A percentile compares a stretch with the other conserved stretches of the same genome.
phyloP scores from a whole-genome alignment of 2,113 vertebrate genomes.

The Daphoenositta chrysoptera region DNA sequence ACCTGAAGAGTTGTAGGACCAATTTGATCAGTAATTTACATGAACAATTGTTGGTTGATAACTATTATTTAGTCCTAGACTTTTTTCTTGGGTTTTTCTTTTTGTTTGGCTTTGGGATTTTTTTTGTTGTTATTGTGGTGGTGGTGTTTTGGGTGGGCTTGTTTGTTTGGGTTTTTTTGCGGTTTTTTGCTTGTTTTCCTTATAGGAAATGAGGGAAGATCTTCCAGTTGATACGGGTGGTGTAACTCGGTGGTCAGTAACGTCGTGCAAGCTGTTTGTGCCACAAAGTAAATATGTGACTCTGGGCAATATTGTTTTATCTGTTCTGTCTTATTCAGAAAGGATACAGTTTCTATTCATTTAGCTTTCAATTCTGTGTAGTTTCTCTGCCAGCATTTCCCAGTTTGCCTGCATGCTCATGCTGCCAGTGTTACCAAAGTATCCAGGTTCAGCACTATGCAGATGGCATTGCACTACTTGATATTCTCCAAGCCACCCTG shows the following conservation, averaged over 20 bases:
- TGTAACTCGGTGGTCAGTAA: neutral
- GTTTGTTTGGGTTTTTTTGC: neutral
- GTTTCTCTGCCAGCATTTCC: neutral
- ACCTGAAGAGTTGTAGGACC: neutral
- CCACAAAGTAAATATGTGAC: neutral
- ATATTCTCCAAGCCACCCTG: neutral
- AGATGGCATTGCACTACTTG: neutral
- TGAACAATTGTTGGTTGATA: neutral
- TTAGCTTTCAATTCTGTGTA: neutral
- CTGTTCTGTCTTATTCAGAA: neutral
- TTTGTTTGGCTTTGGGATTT: neutral
- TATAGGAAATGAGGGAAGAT: neutral
- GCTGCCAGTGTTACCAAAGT: neutral
- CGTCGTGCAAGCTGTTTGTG: neutral
- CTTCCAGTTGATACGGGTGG: neutral
- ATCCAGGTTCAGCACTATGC: neutral
- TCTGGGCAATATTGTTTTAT: neutral
- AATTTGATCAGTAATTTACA: neutral
- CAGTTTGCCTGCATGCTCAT: neutral
- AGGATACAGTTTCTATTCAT: neutral
- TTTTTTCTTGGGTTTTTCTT: neutral
- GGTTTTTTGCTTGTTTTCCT: neutral
- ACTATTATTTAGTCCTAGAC: neutral
- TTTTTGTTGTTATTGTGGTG: neutral
- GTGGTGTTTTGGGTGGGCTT: neutral